Evolutionary conservation across 2,888 invertebrate genomes (phyloP), one percentile per base, ranked within the genome.

Genomic region (Balanococcus diminutus): DNA sequence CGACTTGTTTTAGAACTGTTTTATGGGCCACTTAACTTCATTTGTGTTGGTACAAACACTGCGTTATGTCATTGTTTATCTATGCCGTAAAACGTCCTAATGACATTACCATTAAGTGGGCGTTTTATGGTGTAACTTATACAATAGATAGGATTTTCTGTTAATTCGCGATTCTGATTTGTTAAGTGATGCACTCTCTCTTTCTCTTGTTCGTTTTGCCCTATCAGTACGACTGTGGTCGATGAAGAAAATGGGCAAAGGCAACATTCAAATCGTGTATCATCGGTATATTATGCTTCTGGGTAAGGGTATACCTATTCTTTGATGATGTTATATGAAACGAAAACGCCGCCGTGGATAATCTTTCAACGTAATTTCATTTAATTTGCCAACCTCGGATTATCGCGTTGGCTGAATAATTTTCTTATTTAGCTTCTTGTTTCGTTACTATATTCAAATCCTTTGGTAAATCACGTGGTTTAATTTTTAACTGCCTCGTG

Each of bases 11-110:
- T n/a, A 72, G 72, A 72, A 72, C 72, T 31, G 72, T 72, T 72
- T 72, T 72, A 72, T 72, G 72, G 72, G 72, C 72, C 72, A 72
- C 72, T 72, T 72, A 72, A 72, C 72, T 72, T 32, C 72, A 72
- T 72, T 72, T 25, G 72, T 72, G 72, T 72, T 72, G 25, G 31
- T 72, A 72, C 72, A 72, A 72, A 72, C 72, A 32, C 32, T 31
- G 72, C 32, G 72, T 72, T 72, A 72, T 72, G 72, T 72, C 72
- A 72, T 72, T 72, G 72, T 72, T 72, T 72, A 72, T 72, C 72
- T 72, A 72, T 72, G 72, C 72, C 72, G 72, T 72, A 72, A 25
- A 72, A 31, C 72, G 72, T 72, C 72, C 72, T 72, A 72, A 72
- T 72, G 72, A 72, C 72, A 72, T 72, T 72, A 72, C 32, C 72